phyloP scores from a whole-genome alignment of 1,140 invertebrate species.

The Brachionus asplanchnoidis region DNA sequence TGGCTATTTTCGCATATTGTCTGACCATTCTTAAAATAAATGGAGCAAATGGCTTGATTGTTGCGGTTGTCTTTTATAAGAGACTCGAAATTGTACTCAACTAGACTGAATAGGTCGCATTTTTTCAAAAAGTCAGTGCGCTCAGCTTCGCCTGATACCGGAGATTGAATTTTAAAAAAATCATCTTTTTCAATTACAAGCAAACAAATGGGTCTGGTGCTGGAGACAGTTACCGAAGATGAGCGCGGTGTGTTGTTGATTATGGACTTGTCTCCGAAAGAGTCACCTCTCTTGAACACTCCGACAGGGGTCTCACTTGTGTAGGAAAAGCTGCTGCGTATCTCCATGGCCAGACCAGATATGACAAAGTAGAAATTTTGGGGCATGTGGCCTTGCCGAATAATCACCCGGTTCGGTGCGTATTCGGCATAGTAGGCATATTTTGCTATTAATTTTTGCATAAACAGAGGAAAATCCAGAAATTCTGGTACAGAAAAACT shows the following conservation, averaged over 20 bases:
- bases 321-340: not conserved
- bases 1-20: conserved; percentile 30
- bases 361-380: conserved; percentile 22
- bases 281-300: not conserved
- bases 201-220: not conserved
- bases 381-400: conserved; percentile 7
- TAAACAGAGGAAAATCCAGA: conserved; percentile 13
- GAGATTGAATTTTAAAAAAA: conserved; percentile 5
- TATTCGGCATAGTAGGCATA: conserved; percentile 14
- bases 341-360: not conserved
- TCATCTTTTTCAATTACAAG: not conserved
- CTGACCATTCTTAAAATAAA: conserved; percentile 23
- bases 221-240: not conserved
- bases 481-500: conserved; percentile 23
- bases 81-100: not conserved
- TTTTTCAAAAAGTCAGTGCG: not conserved
- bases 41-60: not conserved
- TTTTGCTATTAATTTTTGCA: conserved; percentile 30
- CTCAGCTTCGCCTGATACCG: not conserved
- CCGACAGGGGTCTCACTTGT: not conserved
- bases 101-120: not conserved
- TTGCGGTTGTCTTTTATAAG: not conserved
- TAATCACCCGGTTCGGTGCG: not conserved
- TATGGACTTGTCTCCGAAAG: conserved; percentile 6
- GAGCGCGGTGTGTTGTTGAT: not conserved